Evolutionary conservation across 2,113 vertebrate genomes (phyloP).

Genomic region (Chrysemys picta): DNA sequence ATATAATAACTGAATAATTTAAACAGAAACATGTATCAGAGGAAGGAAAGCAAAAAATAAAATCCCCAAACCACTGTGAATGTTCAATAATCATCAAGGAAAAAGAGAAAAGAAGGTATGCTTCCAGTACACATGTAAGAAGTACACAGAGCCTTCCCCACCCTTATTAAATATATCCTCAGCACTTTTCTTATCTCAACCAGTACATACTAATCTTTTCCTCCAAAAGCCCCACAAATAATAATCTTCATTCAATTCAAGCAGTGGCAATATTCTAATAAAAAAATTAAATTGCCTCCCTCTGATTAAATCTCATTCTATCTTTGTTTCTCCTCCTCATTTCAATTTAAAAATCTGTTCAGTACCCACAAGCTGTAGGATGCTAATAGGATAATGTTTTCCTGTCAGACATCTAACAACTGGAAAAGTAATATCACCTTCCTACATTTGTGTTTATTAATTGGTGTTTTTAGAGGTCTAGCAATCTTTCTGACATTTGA

Average conservation of each 20-base stretch:
- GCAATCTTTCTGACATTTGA: background rate
- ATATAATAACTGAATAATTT: slow-evolving; percentile 43
- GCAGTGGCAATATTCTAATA: background rate
- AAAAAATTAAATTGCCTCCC: background rate
- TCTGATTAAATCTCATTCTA: background rate
- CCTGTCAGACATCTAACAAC: background rate
- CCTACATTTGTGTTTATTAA: background rate
- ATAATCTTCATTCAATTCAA: background rate
- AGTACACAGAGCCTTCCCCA: background rate
- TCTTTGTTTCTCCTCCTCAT: background rate
- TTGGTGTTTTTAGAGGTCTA: background rate
- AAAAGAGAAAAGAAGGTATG: background rate
- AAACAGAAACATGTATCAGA: slow-evolving; percentile 11
- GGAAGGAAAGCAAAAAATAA: slow-evolving; percentile 14
- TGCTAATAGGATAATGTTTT: background rate
- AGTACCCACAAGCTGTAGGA: background rate
- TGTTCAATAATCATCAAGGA: background rate
- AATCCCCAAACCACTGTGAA: background rate
- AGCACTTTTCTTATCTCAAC: background rate
- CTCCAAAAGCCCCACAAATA: background rate
- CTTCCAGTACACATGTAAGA: background rate
- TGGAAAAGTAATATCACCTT: background rate
- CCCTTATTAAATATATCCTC: background rate
- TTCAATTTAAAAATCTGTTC: background rate
- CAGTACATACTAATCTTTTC: background rate